Evolutionary conservation across 92 coral and sea anemone genomes (phyloP), one percentile per base, ranked within the genome.

Genomic region (Epizoanthus ramosus): DNA sequence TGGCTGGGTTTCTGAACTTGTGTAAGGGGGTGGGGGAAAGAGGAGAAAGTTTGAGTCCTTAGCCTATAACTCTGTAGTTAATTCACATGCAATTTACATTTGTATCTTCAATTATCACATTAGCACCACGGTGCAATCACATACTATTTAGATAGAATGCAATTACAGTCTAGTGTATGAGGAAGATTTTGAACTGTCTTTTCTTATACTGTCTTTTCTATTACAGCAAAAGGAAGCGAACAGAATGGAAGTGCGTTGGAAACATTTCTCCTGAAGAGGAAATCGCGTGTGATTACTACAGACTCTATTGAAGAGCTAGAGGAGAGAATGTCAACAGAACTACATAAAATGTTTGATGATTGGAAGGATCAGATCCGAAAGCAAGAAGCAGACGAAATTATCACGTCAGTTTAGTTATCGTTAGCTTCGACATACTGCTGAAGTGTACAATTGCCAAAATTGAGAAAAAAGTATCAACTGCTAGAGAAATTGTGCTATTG

Each of bases 261-360:
- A 37, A 77, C 16, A 37, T 61, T 60, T 21, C 56, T 77, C 28
- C 58, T 35, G 22, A 77, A 61, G 71, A 60, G 16, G 50, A 77
- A 39, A 41, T 4, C 82, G 37, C 22, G 63, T 73, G 70, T 59
- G 41, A 41, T 77, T 60, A 76, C 81, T 5, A 47, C 81, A 24
- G 81, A 59, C 17, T 76, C 81, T 37, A 59, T 76, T 41, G 81
- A 76, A 33, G 70, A 76, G 14, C 57, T 76, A 3, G 70, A 76
- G 22, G 81, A 60, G 24, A 60, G 57, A 61, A 22, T 76, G 13
- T 13, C 81, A 3, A 39, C 15, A 8, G 81, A 76, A 19, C 71
- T 76, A 22, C 81, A 60, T 76, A 68, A 76, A 60, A 76, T 76
- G 81, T 76, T 76, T 41, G 81, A 76, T 19, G 22, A 68, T 61